Base-by-base conservation (phyloP, 2,888 invertebrate species). In the Ochlodes sylvanus region DNA sequence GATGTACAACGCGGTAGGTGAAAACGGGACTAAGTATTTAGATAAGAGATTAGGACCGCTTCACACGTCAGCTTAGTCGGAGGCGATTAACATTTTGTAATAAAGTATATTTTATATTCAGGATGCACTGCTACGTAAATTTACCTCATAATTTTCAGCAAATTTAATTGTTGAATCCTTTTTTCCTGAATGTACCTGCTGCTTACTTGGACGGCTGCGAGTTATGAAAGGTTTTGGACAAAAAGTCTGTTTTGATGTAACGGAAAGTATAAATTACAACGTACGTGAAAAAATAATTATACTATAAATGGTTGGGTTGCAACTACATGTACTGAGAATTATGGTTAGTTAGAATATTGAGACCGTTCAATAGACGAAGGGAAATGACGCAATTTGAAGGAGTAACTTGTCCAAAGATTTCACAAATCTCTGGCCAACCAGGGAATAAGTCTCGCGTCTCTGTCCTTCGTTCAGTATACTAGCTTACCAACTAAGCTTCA, bases 41-140 rank as follows among this genome's bases (percentile, higher is more conserved):
- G 82, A 86, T 84, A 87, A 81, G 76, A 85, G 86, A 86, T 88
- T 85, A 88, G 79, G 79, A 82, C 76, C 86, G 82, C 85, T 86
- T 88, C 84, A 85, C 80, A 79, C 76, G 90, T 88, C 90, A 78
- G 87, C 86, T 90, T 88, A 83, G 73, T 73, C 69, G 76, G 80
- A 83, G 79, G 80, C 81, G 80, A 82, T 81, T 81, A 80, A 84
- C 79, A 76, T 81, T 81, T 80, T 79, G 80, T 78, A 78, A 64
- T 56, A 44, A 60, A 32, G 47, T n/a, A 60, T 12, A 47, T 60
- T 47, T 60, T 32, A 60, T 47, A 47, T 44, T 27, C 60, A 4
- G 42, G 32, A 27, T 60, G 44, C 47, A 60, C 44, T 27, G 21
- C 21, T 56, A 6, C 10, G 38, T 60, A 44, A 0, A 47, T 47